Conservation (phyloP, 2,888 invertebrate genomes). For the Lobophora halterata region DNA sequence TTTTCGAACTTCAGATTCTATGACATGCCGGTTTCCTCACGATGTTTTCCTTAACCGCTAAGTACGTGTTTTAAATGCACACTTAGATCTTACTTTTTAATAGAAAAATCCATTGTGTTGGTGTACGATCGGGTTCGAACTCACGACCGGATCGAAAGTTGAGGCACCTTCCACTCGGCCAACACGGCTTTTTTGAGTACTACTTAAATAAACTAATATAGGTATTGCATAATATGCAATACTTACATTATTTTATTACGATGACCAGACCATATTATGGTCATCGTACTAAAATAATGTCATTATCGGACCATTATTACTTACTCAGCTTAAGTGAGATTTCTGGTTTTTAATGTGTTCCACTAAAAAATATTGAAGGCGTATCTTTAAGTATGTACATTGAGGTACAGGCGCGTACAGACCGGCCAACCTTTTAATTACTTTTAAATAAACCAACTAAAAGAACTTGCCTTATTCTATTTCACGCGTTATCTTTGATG, state of each 20-base stretch:
- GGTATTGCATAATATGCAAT: neutral
- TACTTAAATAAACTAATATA: neutral
- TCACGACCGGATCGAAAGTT: too few relatives aligned
- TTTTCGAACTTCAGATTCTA: too few relatives aligned
- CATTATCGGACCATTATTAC: constrained; percentile 16
- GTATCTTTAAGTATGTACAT: too few relatives aligned
- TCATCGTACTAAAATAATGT: constrained; percentile 16
- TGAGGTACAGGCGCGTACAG: neutral
- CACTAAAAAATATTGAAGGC: constrained; percentile 14
- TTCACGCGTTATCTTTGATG: constrained; percentile 11
- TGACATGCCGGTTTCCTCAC: too few relatives aligned
- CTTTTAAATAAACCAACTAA: neutral
- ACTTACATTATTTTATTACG: neutral
- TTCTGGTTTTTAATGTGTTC: constrained; percentile 16
- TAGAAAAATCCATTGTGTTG: too few relatives aligned
- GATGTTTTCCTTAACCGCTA: too few relatives aligned
- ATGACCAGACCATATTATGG: constrained; percentile 8
- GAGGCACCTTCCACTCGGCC: too few relatives aligned
- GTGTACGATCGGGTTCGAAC: too few relatives aligned
- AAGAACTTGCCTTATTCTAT: constrained; percentile 11
- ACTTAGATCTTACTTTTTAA: too few relatives aligned
- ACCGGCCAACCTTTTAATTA: neutral
- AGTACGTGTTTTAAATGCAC: too few relatives aligned
- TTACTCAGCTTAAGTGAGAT: constrained; percentile 8
- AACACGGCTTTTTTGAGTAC: too few relatives aligned